Conservation (phyloP, 2,797 vertebrate species). For the Avahi laniger region DNA sequence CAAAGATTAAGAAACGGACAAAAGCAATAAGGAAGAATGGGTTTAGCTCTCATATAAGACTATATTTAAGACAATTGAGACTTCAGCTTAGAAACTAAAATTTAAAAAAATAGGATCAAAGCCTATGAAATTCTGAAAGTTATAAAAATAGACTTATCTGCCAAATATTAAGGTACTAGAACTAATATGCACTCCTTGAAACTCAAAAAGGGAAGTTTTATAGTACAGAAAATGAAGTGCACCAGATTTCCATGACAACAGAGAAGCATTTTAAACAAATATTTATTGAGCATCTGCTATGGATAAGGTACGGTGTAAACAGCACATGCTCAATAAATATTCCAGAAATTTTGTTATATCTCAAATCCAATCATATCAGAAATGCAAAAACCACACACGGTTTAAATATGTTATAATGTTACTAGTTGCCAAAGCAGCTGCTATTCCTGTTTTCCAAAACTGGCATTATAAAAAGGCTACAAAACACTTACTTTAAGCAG, state of each 20-base stretch:
- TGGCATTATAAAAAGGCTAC: not conserved
- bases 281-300: not conserved
- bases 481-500: constrained; percentile 22
- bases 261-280: not conserved
- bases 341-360: not conserved
- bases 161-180: constrained; percentile 14
- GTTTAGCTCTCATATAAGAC: not conserved
- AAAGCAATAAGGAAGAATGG: not conserved
- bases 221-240: constrained; percentile 13
- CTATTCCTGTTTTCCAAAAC: constrained; percentile 20
- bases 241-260: not conserved
- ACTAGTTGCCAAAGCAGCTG: not conserved
- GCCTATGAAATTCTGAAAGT: not conserved
- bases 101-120: constrained; percentile 11
- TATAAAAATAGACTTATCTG: not conserved
- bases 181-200: not conserved
- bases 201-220: not conserved
- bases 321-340: not conserved
- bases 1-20: not conserved
- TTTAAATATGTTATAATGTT: not conserved
- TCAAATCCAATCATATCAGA: not conserved
- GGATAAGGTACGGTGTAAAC: not conserved
- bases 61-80: not conserved
- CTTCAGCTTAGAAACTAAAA: not conserved
- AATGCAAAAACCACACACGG: not conserved